A percentile compares a stretch with the other conserved stretches of the same genome.
These are phyloP conservation scores for Chloroclystis v-ata DNA, from an alignment of 2,888 invertebrate genomes.

Conservation along the genomic window DNA sequence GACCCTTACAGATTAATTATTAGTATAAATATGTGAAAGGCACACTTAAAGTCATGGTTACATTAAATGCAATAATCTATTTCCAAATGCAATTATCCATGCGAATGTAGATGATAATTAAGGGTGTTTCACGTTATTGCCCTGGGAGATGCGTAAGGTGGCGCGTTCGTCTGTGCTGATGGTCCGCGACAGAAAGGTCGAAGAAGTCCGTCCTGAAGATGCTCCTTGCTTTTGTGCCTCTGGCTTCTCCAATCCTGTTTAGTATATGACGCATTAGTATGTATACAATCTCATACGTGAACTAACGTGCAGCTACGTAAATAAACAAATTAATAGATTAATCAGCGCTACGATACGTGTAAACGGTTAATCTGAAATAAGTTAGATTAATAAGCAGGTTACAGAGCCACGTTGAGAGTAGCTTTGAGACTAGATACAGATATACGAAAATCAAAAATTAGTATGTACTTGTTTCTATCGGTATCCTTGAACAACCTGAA, in stretches of 20 bases:
- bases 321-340: background rate
- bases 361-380: background rate
- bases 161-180: slow-evolving; percentile 65
- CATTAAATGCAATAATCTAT: slow-evolving; percentile 2
- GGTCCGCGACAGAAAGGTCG: slow-evolving; percentile 66
- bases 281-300: background rate
- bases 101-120: slow-evolving; percentile 26
- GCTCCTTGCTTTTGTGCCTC: slow-evolving; percentile 61
- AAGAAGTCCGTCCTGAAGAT: slow-evolving; percentile 61
- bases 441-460: slow-evolving; percentile 36
- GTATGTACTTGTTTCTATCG: slow-evolving; percentile 69
- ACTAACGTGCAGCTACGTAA: background rate
- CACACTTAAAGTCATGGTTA: no score
- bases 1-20: no score
- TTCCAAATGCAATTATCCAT: slow-evolving; percentile 6
- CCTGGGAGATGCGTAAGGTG: slow-evolving; percentile 48
- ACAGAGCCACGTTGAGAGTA: slow-evolving; percentile 48
- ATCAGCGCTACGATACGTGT: slow-evolving; percentile 7
- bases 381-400: slow-evolving; percentile 24
- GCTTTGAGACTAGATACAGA: slow-evolving; percentile 33
- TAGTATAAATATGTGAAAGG: no score
- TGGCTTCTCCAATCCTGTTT: slow-evolving; percentile 69
- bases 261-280: slow-evolving; percentile 50
- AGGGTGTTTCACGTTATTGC: slow-evolving; percentile 49
- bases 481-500: slow-evolving; percentile 70